Evolutionary conservation across 92 coral and sea anemone species (phyloP), one percentile per base, ranked within the genome.

Genomic region (Pocillopora meandrina): DNA sequence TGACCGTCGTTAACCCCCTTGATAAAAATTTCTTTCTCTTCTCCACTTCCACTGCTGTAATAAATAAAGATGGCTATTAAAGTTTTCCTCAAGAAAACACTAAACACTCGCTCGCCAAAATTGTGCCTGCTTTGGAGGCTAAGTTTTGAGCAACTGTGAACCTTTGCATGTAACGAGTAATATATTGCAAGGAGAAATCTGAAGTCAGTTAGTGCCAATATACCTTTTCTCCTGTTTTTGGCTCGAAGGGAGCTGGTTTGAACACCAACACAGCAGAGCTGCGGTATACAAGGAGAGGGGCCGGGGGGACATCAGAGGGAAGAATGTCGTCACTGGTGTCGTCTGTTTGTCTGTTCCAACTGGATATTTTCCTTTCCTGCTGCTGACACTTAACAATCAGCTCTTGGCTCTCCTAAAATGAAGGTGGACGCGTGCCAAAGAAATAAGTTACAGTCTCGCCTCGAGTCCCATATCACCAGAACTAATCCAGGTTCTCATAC

Each of bases 341-440:
- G 80, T 84, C 79, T 65, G 90, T 62, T 56, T 85, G 67, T 78
- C 82, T 91, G 86, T 91, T 91, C 87, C 87, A 84, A 14, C 77
- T 82, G 71, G 91, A 82, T 75, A 92, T 67, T 68, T 90, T 90
- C 21, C 88, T 68, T 72, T 96, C 95, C 78, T 92, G 98, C 70
- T 93, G 94, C 71, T 96, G 97, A 14, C 93, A 91, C 77, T 96
- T 96, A 42, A 90, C 89, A 71, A 94, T 96, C 74, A 92, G 77
- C 80, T 96, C 95, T 75, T 87, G 87, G 85, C 99, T 94, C 76
- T 94, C 98, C 99, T 96, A 61, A 33, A 59, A 49, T 77, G 14
- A 31, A n/a, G 58, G 64, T 8, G 35, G 0, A 65, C 6, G 9
- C 1, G 42, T 4, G 2, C 12, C 4, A 70, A 3, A 35, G 10